A percentile compares a stretch with the other conserved stretches of the same genome.
These are phyloP conservation scores for Eustalomyia histrio DNA, from an alignment of 2,888 invertebrate genomes.

Conservation along the genomic window DNA sequence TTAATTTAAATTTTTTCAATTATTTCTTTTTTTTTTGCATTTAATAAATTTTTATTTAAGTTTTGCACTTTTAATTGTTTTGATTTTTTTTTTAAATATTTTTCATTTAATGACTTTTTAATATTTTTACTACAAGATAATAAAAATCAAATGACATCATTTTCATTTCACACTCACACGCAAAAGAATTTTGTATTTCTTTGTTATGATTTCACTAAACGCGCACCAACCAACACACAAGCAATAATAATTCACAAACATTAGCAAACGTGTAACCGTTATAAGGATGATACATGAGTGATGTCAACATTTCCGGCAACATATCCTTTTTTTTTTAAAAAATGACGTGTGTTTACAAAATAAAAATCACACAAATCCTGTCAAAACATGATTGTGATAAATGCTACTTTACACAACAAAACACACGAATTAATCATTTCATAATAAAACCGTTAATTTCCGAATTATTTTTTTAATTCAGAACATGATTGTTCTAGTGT, in stretches of 20 bases:
- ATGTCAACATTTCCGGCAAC: constrained; percentile 71
- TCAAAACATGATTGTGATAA: constrained; percentile 5
- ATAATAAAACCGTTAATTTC: not conserved
- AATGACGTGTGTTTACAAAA: constrained; percentile 14
- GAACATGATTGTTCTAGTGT: constrained; percentile 52
- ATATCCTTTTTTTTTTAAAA: constrained; percentile 70
- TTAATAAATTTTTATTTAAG: too few relatives aligned
- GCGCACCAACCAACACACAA: constrained; percentile 11
- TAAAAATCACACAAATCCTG: not conserved
- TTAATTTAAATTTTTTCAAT: too few relatives aligned
- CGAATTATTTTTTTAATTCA: constrained; percentile 25
- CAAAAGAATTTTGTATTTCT: constrained; percentile 28
- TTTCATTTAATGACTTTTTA: not conserved
- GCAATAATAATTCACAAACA: constrained; percentile 35
- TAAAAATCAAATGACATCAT: constrained; percentile 71
- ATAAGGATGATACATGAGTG: constrained; percentile 51
- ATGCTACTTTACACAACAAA: not conserved
- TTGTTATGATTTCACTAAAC: constrained; percentile 39
- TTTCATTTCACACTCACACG: constrained; percentile 58
- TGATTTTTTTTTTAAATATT: too few relatives aligned
- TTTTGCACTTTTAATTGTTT: too few relatives aligned
- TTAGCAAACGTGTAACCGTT: constrained; percentile 32
- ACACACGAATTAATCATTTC: constrained; percentile 4
- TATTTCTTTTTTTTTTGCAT: too few relatives aligned
- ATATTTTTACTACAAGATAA: not conserved